Evolutionary conservation across 1,140 invertebrate species (phyloP).

Genomic region (Holotrichia oblita): DNA sequence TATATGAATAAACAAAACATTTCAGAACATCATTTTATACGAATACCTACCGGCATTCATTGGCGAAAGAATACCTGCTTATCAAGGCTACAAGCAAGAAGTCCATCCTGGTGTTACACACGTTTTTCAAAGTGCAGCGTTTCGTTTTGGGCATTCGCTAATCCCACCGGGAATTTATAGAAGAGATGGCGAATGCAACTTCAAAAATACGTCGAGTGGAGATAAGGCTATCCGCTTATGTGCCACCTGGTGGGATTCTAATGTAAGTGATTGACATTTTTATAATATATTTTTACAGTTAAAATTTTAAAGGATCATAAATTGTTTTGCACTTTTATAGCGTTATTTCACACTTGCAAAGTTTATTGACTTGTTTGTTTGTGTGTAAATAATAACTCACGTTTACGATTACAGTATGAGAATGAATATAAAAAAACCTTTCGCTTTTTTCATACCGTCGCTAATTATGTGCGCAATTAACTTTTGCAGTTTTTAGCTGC

Average conservation of each 20-base stretch:
- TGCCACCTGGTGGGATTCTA: slow-evolving; percentile 98
- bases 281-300: background rate
- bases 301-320: too few species aligned
- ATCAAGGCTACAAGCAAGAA: slow-evolving; percentile 88
- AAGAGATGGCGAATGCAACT: slow-evolving; percentile 84
- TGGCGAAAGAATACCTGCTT: slow-evolving; percentile 73
- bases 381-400: too few species aligned
- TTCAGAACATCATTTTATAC: slow-evolving; percentile 95
- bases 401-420: too few species aligned
- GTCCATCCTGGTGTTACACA: slow-evolving; percentile 96
- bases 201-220: slow-evolving; percentile 80
- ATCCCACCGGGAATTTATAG: slow-evolving; percentile 93
- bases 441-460: background rate
- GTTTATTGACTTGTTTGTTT: too few species aligned
- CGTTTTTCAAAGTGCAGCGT: slow-evolving; percentile 97
- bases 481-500: background rate
- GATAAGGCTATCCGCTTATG: slow-evolving; percentile 90
- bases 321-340: too few species aligned
- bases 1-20: slow-evolving; percentile 48
- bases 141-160: slow-evolving; percentile 95
- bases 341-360: too few species aligned
- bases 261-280: slow-evolving; percentile 74
- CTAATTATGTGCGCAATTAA: background rate
- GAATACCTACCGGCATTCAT: slow-evolving; percentile 95
- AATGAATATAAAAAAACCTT: background rate